phyloP scores from a whole-genome alignment of 2,888 invertebrate species.

The Morpho deidamia region DNA sequence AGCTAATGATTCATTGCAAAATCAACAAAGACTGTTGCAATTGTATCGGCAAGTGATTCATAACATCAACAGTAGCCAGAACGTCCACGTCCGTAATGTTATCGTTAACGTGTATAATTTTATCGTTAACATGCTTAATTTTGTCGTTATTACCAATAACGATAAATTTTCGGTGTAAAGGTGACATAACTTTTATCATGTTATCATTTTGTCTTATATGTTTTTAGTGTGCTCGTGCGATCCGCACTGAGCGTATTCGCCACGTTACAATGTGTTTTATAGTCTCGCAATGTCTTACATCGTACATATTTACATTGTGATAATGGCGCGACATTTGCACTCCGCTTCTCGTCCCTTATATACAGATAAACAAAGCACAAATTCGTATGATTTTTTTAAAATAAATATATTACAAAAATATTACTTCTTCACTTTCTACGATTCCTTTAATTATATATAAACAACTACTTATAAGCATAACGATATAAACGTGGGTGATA shows the following conservation, averaged over 20 bases:
- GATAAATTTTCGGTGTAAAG: background rate
- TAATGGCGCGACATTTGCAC: slow-evolving; percentile 31
- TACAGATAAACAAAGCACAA: slow-evolving; percentile 13
- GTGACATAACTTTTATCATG: slow-evolving; percentile 12
- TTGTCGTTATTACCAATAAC: background rate
- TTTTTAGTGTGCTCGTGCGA: slow-evolving; percentile 64
- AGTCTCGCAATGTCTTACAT: slow-evolving; percentile 39
- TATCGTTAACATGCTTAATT: background rate
- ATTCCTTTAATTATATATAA: no score
- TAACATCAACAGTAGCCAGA: background rate
- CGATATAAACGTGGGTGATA: no score
- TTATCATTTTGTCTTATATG: slow-evolving; percentile 24
- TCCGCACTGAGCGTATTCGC: slow-evolving; percentile 63
- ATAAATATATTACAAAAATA: no score
- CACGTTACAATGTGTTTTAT: slow-evolving; percentile 42
- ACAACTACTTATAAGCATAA: no score
- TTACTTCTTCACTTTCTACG: no score
- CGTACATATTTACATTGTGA: slow-evolving; percentile 29
- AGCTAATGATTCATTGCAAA: slow-evolving; percentile 2
- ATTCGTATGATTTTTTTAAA: background rate
- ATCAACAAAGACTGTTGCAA: background rate
- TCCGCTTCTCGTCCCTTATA: slow-evolving; percentile 27
- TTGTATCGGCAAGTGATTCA: slow-evolving; percentile 3
- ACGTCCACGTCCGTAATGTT: background rate
- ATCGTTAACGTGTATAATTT: background rate